Percentiles rank a stretch among this genome's conserved stretches.
These are phyloP conservation scores for Nebria salina DNA, from an alignment of 2,888 invertebrate genomes.

Conservation along the genomic window DNA sequence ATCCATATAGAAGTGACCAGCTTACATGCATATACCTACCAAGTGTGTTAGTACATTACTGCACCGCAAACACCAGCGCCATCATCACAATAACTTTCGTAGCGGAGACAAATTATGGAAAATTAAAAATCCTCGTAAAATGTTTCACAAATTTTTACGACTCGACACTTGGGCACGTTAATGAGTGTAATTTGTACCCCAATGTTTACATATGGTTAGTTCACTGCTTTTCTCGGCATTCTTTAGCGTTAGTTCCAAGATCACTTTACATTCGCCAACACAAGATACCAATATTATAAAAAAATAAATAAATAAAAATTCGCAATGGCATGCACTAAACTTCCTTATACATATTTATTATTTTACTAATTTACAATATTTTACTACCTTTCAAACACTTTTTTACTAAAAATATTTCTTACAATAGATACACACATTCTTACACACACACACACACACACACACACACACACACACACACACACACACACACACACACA, in stretches of 20 bases:
- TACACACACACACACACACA: too few relatives aligned
- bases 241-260: neutral
- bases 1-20: neutral
- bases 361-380: too few relatives aligned
- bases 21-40: neutral
- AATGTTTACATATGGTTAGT: conserved; percentile 7
- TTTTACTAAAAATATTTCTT: too few relatives aligned
- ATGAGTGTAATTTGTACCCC: conserved; percentile 44
- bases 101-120: conserved; percentile 43
- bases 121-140: conserved; percentile 44
- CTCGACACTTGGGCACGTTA: conserved; percentile 29
- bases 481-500: too few relatives aligned
- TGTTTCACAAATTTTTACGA: conserved; percentile 40
- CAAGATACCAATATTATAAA: too few relatives aligned
- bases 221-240: neutral
- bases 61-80: conserved; percentile 9
- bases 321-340: too few relatives aligned
- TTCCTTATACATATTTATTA: too few relatives aligned
- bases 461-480: too few relatives aligned
- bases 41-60: neutral
- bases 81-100: conserved; percentile 36
- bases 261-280: neutral
- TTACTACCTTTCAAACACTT: too few relatives aligned
- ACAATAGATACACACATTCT: too few relatives aligned
- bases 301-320: too few relatives aligned